These are phyloP conservation scores for Nasonia longicornis DNA, from an alignment of 1,140 invertebrate species.

Conservation along the genomic window DNA sequence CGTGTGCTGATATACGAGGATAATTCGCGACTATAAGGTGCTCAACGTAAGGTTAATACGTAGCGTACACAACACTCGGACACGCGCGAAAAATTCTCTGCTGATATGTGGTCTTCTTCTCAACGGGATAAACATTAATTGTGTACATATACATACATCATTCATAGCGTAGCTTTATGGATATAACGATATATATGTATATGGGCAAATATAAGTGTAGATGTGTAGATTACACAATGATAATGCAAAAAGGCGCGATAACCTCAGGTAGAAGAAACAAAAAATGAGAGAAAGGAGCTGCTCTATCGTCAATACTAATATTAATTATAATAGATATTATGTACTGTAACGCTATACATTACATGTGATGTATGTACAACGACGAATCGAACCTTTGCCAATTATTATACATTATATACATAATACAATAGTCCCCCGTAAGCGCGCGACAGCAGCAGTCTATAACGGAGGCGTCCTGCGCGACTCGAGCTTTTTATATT, in stretches of 20 bases:
- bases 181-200: not conserved
- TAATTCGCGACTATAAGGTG: conserved; percentile 28
- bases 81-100: not conserved
- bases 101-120: not conserved
- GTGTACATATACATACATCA: not conserved
- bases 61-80: not conserved
- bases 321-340: not conserved
- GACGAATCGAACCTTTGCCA: conserved; percentile 22
- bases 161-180: not conserved
- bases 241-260: not conserved
- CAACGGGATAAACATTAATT: not conserved
- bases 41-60: not conserved
- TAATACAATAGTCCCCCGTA: not conserved
- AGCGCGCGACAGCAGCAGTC: not conserved
- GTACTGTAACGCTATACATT: not conserved
- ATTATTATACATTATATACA: not conserved
- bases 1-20: conserved; percentile 6
- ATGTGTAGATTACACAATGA: not conserved
- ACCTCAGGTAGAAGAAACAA: conserved; percentile 8
- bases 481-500: not conserved
- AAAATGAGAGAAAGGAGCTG: not conserved
- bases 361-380: conserved; percentile 1
- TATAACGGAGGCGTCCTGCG: not conserved
- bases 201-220: not conserved
- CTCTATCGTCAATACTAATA: not conserved